Base-by-base conservation (phyloP, 2,113 vertebrate genomes). In the Varanus salvator region DNA sequence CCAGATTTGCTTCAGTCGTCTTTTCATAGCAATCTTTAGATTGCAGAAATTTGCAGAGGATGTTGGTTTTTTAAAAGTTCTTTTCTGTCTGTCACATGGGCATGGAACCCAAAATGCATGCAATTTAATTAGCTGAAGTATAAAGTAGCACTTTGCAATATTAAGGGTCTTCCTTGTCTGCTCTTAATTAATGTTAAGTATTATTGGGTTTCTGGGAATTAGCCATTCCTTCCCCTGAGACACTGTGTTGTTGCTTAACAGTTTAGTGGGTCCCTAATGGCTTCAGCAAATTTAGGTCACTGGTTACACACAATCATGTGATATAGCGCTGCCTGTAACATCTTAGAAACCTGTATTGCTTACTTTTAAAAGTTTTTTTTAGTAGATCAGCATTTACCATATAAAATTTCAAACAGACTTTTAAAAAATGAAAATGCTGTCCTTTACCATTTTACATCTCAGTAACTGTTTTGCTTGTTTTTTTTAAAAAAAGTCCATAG, bases 91-190 rank as follows among this genome's bases (percentile, higher is more conserved):
- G 68, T n/a, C 27, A 52, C 54, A 38, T 2, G 34, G 84, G 71
- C 52, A 86, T 1, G 4, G 69, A 86, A 75, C 34, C 50, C 34
- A 21, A 75, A 54, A 72, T 21, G 29, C 31, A 25, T 72, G 29
- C 71, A 75, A 8, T 86, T 60, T 75, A 54, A 52, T 72, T 85
- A 71, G 68, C 69, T 85, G 34, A 31, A 21, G 66, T 77, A 74
- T 78, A 44, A 60, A 1, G 12, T 0, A 0, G 74, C 69, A 84
- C 80, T 50, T 25, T 77, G 76, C 76, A 50, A 11, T 31, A 3
- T 57, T 88, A 84, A 81, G 89, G 69, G 48, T 38, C 64, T 72
- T 69, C 38, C 48, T 87, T 75, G 68, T 44, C 76, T 23, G 77
- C 91, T 80, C 60, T 52, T 9, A 0, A 19, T 0, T 0, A 0